A percentile compares a stretch with the other conserved stretches of the same genome.
phyloP scores from a whole-genome alignment of 2,888 invertebrate species.

The Eumerus sabulonum region DNA sequence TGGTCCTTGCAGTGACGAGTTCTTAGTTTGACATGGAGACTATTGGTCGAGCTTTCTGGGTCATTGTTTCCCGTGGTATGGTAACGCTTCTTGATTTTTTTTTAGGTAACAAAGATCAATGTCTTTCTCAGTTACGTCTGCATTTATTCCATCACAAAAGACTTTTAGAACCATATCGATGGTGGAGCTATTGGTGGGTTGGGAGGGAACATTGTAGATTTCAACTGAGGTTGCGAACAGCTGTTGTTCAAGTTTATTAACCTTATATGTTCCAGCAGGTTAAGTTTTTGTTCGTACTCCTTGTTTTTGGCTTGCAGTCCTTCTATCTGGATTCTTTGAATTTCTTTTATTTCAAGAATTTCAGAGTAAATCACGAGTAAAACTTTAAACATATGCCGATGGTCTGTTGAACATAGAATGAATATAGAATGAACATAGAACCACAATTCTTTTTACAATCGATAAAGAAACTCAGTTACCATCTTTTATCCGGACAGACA shows the following conservation, averaged over 20 bases:
- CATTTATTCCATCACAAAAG: constrained; percentile 21
- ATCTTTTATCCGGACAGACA: too few species aligned
- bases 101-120: constrained; percentile 18
- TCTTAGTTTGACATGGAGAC: constrained; percentile 8
- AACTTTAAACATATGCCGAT: too few species aligned
- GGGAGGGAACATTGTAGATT: constrained; percentile 12
- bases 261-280: constrained; percentile 9
- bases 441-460: too few species aligned
- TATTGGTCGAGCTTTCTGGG: too few species aligned
- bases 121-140: constrained; percentile 27
- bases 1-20: background rate
- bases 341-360: constrained; percentile 5
- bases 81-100: constrained; percentile 14
- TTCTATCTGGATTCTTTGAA: background rate
- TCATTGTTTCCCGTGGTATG: constrained; percentile 2
- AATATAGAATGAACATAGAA: too few species aligned
- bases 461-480: too few species aligned
- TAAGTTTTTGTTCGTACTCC: constrained; percentile 16
- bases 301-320: background rate
- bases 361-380: constrained; percentile 7
- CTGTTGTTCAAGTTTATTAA: constrained; percentile 12
- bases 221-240: constrained; percentile 14
- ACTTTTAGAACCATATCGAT: constrained; percentile 30
- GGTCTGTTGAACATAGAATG: too few species aligned
- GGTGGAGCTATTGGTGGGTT: background rate